Conservation (phyloP, 2,888 invertebrate species). For the Pasiphila rectangulata region DNA sequence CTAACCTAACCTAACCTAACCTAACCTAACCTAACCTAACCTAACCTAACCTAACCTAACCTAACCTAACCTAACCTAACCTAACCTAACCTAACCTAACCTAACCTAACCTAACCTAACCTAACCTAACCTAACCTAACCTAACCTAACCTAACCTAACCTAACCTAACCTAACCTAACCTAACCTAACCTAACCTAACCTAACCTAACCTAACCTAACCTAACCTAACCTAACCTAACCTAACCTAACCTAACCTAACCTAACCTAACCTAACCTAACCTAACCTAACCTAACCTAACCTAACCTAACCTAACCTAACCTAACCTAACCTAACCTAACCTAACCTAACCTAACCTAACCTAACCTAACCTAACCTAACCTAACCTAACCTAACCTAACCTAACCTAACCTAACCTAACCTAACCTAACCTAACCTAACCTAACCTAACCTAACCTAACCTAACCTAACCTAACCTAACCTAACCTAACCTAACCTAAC, state of each 20-base stretch:
- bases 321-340: constrained; percentile 36
- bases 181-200: constrained; percentile 18
- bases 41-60: no score
- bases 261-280: constrained; percentile 35
- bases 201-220: constrained; percentile 32
- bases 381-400: constrained; percentile 33
- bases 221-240: constrained; percentile 33
- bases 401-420: constrained; percentile 30
- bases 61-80: no score
- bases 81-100: no score
- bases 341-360: constrained; percentile 37
- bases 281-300: constrained; percentile 35
- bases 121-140: no score
- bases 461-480: constrained; percentile 34
- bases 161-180: constrained; percentile 9
- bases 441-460: constrained; percentile 34
- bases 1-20: no score
- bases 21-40: no score
- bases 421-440: constrained; percentile 31
- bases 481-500: constrained; percentile 25
- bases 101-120: no score
- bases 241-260: constrained; percentile 34
- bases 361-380: constrained; percentile 34
- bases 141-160: constrained; percentile 21
- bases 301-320: constrained; percentile 36